Base-by-base conservation (phyloP, 1,140 invertebrate species). In the Drosophila jambulina region DNA sequence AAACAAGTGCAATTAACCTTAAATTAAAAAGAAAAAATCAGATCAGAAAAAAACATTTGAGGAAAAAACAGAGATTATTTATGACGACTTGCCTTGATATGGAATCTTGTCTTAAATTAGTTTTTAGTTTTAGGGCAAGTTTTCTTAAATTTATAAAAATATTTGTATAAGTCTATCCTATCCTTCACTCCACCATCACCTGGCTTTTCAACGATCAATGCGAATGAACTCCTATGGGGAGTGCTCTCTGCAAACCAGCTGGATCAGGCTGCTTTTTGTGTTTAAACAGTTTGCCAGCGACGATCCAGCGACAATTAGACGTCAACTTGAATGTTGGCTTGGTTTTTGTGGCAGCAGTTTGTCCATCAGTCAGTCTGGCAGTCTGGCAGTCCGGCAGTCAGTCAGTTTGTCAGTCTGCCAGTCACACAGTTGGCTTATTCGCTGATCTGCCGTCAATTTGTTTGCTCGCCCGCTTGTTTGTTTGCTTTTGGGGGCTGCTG, bases 381-480 rank as follows among this genome's bases (percentile, higher is more conserved):
- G 23, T 48, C 32, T 2, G 27, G 13, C n/a, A 34, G n/a, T 15
- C 49, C 1, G 27, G 3, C 43, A 42, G 34, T 4, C 15, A 0
- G 46, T 25, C 32, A 57, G 48, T 45, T 19, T 7, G 27, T 34
- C 29, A 36, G 13, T 23, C 32, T 9, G 51, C 0, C 34, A 48
- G 49, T 17, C 48, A 29, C 17, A 58, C 32, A 53, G 74, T 57
- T 56, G 57, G 75, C 45, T 68, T 61, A 65, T 51, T 75, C 29
- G 58, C 54, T 29, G 42, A 74, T 61, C 75, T 32, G 51, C 49
- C 51, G 53, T 56, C 42, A 49, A 60, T 76, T 75, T 75, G 60
- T 75, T 76, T 65, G 58, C 36, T 54, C 19, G 45, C 25, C n/a
- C 7, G 65, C 42, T 29, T 77, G 72, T 60, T 68, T 77, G 63